Percentiles rank a stretch among this genome's conserved stretches.
phyloP scores from a whole-genome alignment of 2,888 invertebrate genomes.

The Temnothorax rugatulus region DNA sequence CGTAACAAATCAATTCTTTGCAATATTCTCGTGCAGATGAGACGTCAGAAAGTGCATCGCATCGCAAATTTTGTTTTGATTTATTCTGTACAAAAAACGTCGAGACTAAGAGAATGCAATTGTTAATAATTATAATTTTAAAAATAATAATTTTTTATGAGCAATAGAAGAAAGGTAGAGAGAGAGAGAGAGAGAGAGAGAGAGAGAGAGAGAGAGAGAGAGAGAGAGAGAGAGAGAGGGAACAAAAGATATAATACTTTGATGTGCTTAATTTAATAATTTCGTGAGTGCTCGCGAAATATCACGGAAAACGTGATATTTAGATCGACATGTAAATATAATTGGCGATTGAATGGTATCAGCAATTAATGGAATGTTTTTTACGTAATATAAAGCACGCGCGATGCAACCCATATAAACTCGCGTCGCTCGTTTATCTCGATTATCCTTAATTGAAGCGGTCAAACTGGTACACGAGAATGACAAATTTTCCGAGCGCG shows the following conservation, averaged over 20 bases:
- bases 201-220: background rate
- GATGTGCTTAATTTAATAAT: background rate
- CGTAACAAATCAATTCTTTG: slow-evolving; percentile 25
- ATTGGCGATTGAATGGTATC: slow-evolving; percentile 31
- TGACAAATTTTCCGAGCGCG: slow-evolving; percentile 55
- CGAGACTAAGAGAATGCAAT: background rate
- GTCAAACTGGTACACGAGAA: slow-evolving; percentile 52
- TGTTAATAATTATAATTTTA: slow-evolving; percentile 10
- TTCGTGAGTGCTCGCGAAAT: background rate
- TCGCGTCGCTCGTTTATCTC: slow-evolving; percentile 39
- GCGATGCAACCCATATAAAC: slow-evolving; percentile 30
- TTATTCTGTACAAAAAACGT: background rate
- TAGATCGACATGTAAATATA: slow-evolving; percentile 19
- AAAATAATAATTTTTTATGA: background rate
- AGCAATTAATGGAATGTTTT: slow-evolving; percentile 49
- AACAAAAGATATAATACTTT: background rate
- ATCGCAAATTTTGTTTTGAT: background rate
- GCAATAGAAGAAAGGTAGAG: background rate
- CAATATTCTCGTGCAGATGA: background rate
- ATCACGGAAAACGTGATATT: background rate
- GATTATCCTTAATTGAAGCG: slow-evolving; percentile 59
- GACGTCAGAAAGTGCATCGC: background rate
- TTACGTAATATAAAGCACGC: slow-evolving; percentile 27
- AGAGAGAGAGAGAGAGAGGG: background rate
- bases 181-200: background rate